Conservation (phyloP, 2,113 vertebrate genomes). For the Upupa epops region DNA sequence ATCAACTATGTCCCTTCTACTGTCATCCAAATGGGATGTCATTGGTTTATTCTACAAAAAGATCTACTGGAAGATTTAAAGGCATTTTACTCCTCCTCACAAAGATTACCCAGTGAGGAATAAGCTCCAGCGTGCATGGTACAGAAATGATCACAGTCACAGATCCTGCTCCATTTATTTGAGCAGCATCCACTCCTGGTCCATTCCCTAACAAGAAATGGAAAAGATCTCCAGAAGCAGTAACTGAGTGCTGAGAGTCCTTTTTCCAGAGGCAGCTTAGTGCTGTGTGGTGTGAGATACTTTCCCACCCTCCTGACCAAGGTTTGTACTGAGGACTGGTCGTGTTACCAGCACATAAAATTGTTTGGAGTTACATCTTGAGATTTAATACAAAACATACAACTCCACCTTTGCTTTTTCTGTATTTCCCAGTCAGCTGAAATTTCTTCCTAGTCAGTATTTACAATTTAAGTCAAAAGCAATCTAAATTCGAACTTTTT, state of each 20-base stretch:
- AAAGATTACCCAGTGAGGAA: neutral
- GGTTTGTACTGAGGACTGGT: neutral
- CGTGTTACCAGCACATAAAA: neutral
- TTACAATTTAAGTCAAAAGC: neutral
- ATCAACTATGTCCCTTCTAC: accelerated
- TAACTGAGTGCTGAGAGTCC: neutral
- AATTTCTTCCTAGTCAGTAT: neutral
- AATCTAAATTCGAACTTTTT: neutral
- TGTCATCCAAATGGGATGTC: neutral
- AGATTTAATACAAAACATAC: neutral
- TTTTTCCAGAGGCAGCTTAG: neutral
- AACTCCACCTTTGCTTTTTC: neutral
- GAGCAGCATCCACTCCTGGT: neutral
- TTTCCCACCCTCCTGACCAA: neutral
- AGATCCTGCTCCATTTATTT: neutral
- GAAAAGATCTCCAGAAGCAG: neutral
- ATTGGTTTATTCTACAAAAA: neutral
- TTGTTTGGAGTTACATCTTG: neutral
- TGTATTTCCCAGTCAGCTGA: neutral
- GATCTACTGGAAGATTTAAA: neutral
- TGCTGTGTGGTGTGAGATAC: neutral
- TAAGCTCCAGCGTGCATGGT: neutral
- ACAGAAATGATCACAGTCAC: neutral
- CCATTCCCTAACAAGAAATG: neutral
- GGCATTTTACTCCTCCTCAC: neutral